Conservation (phyloP, 2,888 invertebrate species). For the Cephalotes varians region DNA sequence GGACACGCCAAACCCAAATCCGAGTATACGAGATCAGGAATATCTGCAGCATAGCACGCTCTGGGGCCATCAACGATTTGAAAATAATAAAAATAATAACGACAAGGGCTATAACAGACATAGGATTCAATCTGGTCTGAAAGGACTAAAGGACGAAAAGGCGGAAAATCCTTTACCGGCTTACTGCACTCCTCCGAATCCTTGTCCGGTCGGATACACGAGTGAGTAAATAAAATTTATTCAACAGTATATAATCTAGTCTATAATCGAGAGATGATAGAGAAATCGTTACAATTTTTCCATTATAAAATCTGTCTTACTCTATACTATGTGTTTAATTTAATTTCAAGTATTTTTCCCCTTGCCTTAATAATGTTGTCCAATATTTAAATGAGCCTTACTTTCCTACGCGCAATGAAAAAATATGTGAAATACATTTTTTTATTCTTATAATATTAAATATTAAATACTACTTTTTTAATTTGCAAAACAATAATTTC, state of each 20-base stretch:
- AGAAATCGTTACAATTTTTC: background rate
- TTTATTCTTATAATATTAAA: background rate
- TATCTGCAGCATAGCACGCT: slow-evolving; percentile 93
- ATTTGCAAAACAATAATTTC: background rate
- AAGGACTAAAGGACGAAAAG: slow-evolving; percentile 92
- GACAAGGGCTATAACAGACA: slow-evolving; percentile 81
- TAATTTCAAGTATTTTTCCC: background rate
- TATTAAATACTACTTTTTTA: background rate
- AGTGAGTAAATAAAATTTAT: slow-evolving; percentile 86
- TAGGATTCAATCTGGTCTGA: slow-evolving; percentile 84
- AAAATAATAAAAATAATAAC: slow-evolving; percentile 88
- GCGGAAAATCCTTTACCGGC: slow-evolving; percentile 97
- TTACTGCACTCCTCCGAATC: slow-evolving; percentile 99
- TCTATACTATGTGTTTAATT: background rate
- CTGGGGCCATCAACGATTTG: slow-evolving; percentile 92
- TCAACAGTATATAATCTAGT: background rate
- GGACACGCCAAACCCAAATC: slow-evolving; percentile 90
- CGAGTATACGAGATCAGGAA: slow-evolving; percentile 95
- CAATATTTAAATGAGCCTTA: background rate
- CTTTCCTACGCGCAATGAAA: background rate
- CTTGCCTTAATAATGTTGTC: background rate
- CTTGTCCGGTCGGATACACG: slow-evolving; percentile 97
- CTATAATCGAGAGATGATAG: background rate
- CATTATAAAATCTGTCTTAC: background rate
- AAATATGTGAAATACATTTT: background rate